These are phyloP conservation scores for Gasterosteus aculeatus DNA, from an alignment of 2,113 vertebrate genomes.

Conservation along the genomic window DNA sequence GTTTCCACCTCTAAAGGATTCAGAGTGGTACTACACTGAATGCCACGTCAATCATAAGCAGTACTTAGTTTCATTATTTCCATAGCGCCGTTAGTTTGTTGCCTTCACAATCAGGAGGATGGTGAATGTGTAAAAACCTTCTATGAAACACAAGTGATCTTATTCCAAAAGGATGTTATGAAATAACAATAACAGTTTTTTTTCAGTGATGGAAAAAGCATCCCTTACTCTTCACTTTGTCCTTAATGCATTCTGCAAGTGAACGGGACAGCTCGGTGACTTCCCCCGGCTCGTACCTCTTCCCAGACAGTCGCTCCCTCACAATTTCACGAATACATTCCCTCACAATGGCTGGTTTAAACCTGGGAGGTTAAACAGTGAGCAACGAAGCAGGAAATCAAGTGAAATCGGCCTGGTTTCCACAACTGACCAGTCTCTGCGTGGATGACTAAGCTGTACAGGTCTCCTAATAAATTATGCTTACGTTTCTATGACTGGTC, in stretches of 20 bases:
- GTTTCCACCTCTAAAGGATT: background rate
- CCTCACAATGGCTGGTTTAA: slow-evolving; percentile 87
- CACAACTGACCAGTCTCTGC: too few relatives aligned
- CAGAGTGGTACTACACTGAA: background rate
- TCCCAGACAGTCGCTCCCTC: slow-evolving; percentile 83
- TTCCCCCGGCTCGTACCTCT: slow-evolving; percentile 85
- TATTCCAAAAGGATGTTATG: background rate
- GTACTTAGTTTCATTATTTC: background rate
- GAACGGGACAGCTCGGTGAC: slow-evolving; percentile 79
- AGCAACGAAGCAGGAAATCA: background rate
- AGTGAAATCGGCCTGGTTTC: background rate
- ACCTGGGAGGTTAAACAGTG: slow-evolving; percentile 74
- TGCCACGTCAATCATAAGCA: background rate
- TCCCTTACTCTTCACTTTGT: slow-evolving; percentile 89
- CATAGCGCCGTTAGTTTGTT: background rate
- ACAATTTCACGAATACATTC: slow-evolving; percentile 87
- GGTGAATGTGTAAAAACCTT: background rate
- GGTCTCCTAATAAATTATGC: background rate
- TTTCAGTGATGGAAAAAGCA: background rate
- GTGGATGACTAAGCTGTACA: background rate
- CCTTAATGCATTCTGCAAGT: slow-evolving; percentile 87
- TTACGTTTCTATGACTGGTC: background rate
- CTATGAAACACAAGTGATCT: background rate
- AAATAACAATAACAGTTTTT: background rate
- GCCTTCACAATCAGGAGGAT: background rate